phyloP scores from a whole-genome alignment of 2,113 vertebrate genomes.

The Gymnarchus niloticus region DNA sequence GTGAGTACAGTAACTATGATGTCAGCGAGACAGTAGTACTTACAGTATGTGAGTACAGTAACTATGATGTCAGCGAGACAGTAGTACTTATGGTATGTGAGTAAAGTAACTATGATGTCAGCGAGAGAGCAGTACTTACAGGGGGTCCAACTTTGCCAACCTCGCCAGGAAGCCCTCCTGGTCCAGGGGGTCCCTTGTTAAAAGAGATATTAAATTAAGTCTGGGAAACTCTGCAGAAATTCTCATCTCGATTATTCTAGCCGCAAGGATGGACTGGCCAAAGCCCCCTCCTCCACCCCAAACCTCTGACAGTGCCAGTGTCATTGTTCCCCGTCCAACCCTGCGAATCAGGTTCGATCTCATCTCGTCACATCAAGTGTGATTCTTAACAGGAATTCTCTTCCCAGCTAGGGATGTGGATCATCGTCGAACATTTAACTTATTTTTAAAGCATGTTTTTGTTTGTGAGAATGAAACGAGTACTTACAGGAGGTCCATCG shows the following conservation, averaged over 20 bases:
- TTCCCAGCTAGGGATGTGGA: neutral
- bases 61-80: neutral
- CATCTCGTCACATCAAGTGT: neutral
- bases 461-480: neutral
- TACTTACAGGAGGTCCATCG: slow-evolving; percentile 80
- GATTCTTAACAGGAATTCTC: neutral
- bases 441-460: neutral
- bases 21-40: neutral
- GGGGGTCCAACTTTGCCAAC: slow-evolving; percentile 73
- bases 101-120: neutral
- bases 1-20: neutral
- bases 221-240: neutral
- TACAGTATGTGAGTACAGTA: neutral
- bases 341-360: neutral
- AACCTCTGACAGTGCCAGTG: too few species aligned
- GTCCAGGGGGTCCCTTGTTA: slow-evolving; percentile 77
- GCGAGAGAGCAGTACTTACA: slow-evolving; percentile 68
- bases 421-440: neutral
- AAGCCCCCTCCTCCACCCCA: neutral
- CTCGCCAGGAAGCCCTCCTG: slow-evolving; percentile 83
- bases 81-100: neutral
- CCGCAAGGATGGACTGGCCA: neutral
- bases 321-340: neutral
- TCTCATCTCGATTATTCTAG: neutral
- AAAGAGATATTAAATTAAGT: slow-evolving; percentile 33